These are phyloP conservation scores for Ips nitidus DNA, from an alignment of 1,140 invertebrate genomes.

Conservation along the genomic window DNA sequence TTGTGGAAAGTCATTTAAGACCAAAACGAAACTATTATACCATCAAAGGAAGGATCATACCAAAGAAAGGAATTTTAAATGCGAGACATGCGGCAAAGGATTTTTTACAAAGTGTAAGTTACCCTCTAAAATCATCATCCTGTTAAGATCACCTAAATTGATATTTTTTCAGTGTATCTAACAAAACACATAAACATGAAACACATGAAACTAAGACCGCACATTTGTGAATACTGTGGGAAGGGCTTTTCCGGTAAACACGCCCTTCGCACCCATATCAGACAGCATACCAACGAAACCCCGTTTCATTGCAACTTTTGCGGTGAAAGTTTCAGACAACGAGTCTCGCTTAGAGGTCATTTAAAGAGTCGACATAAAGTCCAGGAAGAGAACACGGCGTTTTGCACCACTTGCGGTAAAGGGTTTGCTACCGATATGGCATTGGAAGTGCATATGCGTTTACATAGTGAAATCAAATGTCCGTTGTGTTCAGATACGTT, in stretches of 20 bases:
- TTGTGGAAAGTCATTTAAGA: slow-evolving; percentile 39
- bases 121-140: not conserved
- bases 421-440: slow-evolving; percentile 34
- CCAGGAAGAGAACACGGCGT: slow-evolving; percentile 36
- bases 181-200: slow-evolving; percentile 44
- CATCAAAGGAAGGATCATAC: slow-evolving; percentile 43
- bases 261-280: slow-evolving; percentile 39
- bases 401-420: slow-evolving; percentile 42
- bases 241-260: slow-evolving; percentile 41
- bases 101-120: slow-evolving; percentile 40
- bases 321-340: slow-evolving; percentile 41
- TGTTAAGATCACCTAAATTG: not conserved
- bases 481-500: slow-evolving; percentile 34
- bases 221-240: slow-evolving; percentile 41
- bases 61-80: slow-evolving; percentile 40
- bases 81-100: slow-evolving; percentile 41
- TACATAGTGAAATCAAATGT: slow-evolving; percentile 33
- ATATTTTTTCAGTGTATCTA: slow-evolving; percentile 26
- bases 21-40: slow-evolving; percentile 37
- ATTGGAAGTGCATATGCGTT: slow-evolving; percentile 26
- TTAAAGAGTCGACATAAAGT: slow-evolving; percentile 41
- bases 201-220: slow-evolving; percentile 42
- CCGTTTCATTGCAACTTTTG: slow-evolving; percentile 42
- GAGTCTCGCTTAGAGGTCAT: slow-evolving; percentile 41
- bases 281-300: slow-evolving; percentile 43